Percentiles rank a stretch among this genome's conserved stretches.
phyloP scores from a whole-genome alignment of 2,888 invertebrate genomes.

The Trachelus tabidus region DNA sequence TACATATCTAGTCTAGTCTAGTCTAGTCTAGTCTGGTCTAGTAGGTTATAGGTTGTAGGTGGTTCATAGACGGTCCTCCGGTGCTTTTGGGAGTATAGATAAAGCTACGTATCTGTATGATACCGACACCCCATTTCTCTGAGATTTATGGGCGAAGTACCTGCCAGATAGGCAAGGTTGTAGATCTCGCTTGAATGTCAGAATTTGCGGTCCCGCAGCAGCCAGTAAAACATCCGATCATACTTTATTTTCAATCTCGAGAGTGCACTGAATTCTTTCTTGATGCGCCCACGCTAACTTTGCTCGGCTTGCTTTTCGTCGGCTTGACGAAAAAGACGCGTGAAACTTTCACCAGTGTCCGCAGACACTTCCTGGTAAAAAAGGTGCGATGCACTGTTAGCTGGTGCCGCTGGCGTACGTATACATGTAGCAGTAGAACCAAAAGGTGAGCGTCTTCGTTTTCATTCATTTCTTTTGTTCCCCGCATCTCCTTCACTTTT shows the following conservation, averaged over 20 bases:
- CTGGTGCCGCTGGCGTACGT: no score
- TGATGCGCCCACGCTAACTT: background rate
- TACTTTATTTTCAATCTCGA: conserved; percentile 3
- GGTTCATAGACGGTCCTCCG: conserved; percentile 20
- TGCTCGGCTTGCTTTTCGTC: no score
- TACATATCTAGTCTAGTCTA: no score
- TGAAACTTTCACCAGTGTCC: no score
- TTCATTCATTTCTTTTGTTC: no score
- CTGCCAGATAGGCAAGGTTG: conserved; percentile 26
- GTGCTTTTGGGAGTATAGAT: conserved; percentile 30
- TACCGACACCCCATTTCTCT: conserved; percentile 40
- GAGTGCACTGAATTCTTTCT: background rate
- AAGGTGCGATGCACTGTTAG: no score
- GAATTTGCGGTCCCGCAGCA: conserved; percentile 25
- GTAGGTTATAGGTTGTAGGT: background rate
- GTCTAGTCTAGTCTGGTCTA: no score
- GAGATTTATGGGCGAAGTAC: conserved; percentile 39
- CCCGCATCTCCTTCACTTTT: no score
- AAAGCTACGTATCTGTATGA: conserved; percentile 29
- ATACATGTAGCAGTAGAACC: no score
- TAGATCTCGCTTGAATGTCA: conserved; percentile 32
- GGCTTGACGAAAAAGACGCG: no score
- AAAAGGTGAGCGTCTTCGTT: no score
- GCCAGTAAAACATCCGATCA: background rate
- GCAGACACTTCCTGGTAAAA: no score